phyloP scores from a whole-genome alignment of 2,113 vertebrate species.

The Smithornis capensis region DNA sequence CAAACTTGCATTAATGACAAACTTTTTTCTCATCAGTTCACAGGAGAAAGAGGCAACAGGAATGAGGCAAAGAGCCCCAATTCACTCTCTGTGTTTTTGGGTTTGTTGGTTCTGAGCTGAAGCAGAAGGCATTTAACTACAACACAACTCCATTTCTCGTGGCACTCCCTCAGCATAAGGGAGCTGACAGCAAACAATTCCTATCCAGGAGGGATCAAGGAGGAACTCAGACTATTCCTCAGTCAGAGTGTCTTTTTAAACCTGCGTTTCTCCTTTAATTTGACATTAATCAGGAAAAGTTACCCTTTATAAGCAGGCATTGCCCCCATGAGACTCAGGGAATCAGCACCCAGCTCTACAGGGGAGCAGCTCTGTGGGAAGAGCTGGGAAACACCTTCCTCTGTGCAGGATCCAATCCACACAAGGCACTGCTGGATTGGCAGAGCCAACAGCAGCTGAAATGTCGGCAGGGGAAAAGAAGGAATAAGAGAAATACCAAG shows the following conservation, averaged over 20 bases:
- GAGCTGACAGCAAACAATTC: conserved; percentile 57
- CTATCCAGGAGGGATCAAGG: conserved; percentile 52
- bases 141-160: conserved; percentile 47
- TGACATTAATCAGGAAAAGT: not conserved
- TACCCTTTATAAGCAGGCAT: not conserved
- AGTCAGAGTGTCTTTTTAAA: not conserved
- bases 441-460: not conserved
- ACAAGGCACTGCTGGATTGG: not conserved
- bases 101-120: conserved; percentile 15
- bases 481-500: not conserved
- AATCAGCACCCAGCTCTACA: not conserved
- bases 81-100: not conserved
- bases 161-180: conserved; percentile 41
- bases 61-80: not conserved
- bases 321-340: not conserved
- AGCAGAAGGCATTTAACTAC: conserved; percentile 55
- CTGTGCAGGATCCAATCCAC: not conserved
- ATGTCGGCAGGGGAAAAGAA: not conserved
- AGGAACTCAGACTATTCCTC: not conserved
- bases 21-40: not conserved
- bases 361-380: not conserved
- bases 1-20: not conserved
- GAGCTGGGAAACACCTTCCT: not conserved
- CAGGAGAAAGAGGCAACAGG: not conserved
- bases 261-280: not conserved